Base-by-base conservation (phyloP, 2,888 invertebrate genomes). In the Leptopterna dolabrata region DNA sequence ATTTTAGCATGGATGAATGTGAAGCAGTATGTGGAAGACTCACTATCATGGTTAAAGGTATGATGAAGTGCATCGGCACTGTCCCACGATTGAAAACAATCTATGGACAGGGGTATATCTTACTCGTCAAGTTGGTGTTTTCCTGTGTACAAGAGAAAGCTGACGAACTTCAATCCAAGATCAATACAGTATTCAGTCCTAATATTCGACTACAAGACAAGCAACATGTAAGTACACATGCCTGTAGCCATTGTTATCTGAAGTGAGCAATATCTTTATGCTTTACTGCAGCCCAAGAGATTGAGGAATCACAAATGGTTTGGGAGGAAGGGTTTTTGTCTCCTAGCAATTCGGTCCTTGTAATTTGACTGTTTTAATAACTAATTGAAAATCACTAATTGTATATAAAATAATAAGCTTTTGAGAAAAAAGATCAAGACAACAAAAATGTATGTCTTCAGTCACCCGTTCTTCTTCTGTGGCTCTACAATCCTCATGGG, bases 1-100 rank as follows among this genome's bases (percentile, higher is more conserved):
- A 19, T 63, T 63, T 13, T 24, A 96, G 96, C 90, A 96, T 97
- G 96, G 96, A 97, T 91, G 97, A 97, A 92, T 97, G 96, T 92
- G 97, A 97, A 91, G 95, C 95, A 45, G 93, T 97, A 29, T 97
- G 97, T 91, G 93, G 94, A 82, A 94, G 96, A 87, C 92, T 97
- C 89, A 96, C 95, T 0, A 96, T 97, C 88, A 95, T 97, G 96
- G 94, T 94, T 0, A 93, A 92, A 88, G 97, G 97, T 0, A 93
- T 93, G 90, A 92, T 96, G 90, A 94, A 94, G 89, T 96, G 96
- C 91, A 93, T 96, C 73, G 96, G 96, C 85, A 93, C 94, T 88
- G 94, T 95, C 88, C 94, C 95, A 89, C 95, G 94, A 88, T 93
- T 97, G 90, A 96, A 97, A 90, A 94, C 94, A 87, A 93, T 93